Evolutionary conservation across 2,113 vertebrate species (phyloP), one percentile per base, ranked within the genome.

Genomic region (Notothenia coriiceps): DNA sequence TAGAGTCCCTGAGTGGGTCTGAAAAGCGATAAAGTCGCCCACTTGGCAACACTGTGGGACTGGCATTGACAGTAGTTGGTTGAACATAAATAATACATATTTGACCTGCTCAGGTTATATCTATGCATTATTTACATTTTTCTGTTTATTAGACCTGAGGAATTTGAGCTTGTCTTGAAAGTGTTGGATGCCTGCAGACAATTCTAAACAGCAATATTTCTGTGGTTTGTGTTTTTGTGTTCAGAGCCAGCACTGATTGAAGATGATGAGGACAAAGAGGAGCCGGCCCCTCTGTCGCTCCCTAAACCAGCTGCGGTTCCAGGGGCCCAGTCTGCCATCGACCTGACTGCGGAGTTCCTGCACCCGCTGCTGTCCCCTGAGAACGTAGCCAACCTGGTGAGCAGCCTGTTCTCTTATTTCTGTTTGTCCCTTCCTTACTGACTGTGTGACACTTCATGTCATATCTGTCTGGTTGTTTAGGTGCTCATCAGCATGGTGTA

Each of bases 401-500:
- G 91, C 22, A 4, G 14, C 13, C 4, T 0, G 3, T 2, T 2
- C 6, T 9, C 6, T 29, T 15, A 11, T 4, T 17, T 4, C 2
- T 0, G n/a, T 46, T 6, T 3, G 2, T 62, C 11, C 29, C 0
- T 8, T 18, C 44, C 2, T 0, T 22, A 52, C 5, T 1, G 6
- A 33, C 18, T 33, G 52, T 50, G 20, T 35, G 44, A 51, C 14
- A 6, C 7, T 50, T 68, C 0, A 50, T 4, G 43, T 73, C 2
- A 17, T 1, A 9, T 52, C 44, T 59, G 10, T 57, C 12, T 61
- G 7, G 2, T n/a, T 29, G 14, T 67, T 12, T 71, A 99, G 98
- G 98, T 99, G 65, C 95, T 99, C 63, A 98, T 99, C 94, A 98
- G 97, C 93, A 99, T 99, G 98, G 98, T 99, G 9, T 98, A 98